A percentile compares a stretch with the other conserved stretches of the same genome.
phyloP scores from a whole-genome alignment of 2,797 vertebrate genomes.

The Loris lydekkerianus region DNA sequence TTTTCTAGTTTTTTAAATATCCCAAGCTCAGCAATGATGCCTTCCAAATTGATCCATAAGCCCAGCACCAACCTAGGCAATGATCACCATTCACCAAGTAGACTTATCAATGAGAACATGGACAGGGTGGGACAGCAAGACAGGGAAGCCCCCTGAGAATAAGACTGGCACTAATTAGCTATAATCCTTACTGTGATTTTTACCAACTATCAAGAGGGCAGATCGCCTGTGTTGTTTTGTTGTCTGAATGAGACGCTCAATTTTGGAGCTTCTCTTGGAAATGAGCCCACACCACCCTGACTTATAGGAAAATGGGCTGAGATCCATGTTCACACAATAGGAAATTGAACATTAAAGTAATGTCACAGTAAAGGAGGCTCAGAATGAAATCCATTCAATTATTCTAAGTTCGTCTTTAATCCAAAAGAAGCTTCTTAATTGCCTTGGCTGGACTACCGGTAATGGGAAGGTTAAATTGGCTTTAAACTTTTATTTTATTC shows the following conservation, averaged over 20 bases:
- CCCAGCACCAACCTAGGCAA: neutral
- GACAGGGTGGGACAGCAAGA: rapidly evolving
- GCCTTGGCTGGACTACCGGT: conserved; percentile 34
- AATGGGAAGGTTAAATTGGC: conserved; percentile 70
- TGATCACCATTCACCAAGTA: rapidly evolving
- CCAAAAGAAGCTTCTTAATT: conserved; percentile 49
- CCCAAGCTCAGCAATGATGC: rapidly evolving
- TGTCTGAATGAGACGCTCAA: neutral
- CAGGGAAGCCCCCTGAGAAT: rapidly evolving
- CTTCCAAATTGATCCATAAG: rapidly evolving
- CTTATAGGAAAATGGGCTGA: neutral
- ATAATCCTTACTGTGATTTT: neutral
- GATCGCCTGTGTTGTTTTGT: neutral
- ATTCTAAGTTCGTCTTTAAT: conserved; percentile 58
- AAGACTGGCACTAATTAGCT: rapidly evolving
- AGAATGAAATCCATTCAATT: conserved; percentile 43
- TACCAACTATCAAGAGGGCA: neutral
- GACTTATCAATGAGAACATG: rapidly evolving
- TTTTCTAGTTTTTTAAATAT: neutral
- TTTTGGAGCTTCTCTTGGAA: neutral
- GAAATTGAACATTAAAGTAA: neutral
- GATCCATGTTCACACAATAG: neutral
- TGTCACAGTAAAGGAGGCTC: neutral
- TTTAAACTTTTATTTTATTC: conserved; percentile 73
- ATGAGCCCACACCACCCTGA: neutral